Conservation (phyloP, 1,140 invertebrate species). For the Bradynema listronoti region DNA sequence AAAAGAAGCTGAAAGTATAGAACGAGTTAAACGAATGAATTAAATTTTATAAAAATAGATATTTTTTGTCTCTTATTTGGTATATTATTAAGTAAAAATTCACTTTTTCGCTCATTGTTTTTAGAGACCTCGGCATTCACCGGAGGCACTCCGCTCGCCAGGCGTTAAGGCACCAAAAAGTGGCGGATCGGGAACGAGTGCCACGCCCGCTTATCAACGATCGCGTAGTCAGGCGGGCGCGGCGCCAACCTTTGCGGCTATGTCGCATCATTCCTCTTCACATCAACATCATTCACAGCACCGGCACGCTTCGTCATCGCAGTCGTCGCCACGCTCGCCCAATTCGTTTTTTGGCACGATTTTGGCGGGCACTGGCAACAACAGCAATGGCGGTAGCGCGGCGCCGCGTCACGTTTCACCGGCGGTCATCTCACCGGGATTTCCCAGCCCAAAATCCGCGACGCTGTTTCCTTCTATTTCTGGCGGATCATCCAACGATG, state of each 20-base stretch:
- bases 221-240: no score
- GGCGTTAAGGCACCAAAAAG: slow-evolving; percentile 45
- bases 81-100: slow-evolving; percentile 7
- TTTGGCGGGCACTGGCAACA: not conserved
- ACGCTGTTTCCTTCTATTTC: slow-evolving; percentile 8
- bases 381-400: no score
- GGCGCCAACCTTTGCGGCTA: no score
- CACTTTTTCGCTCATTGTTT: no score
- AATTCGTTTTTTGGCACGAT: not conserved
- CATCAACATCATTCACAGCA: not conserved
- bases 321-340: slow-evolving; percentile 15
- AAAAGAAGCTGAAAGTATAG: no score
- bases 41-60: no score
- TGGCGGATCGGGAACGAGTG: slow-evolving; percentile 20
- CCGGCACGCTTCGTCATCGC: not conserved
- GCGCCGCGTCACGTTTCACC: no score
- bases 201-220: no score
- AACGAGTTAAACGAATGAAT: no score
- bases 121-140: slow-evolving; percentile 38
- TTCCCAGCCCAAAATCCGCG: no score
- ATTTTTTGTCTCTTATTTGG: no score
- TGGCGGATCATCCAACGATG: slow-evolving; percentile 27
- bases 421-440: no score
- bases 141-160: slow-evolving; percentile 39
- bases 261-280: not conserved